Evolutionary conservation across 2,113 vertebrate species (phyloP).

Genomic region (Piprites chloris): DNA sequence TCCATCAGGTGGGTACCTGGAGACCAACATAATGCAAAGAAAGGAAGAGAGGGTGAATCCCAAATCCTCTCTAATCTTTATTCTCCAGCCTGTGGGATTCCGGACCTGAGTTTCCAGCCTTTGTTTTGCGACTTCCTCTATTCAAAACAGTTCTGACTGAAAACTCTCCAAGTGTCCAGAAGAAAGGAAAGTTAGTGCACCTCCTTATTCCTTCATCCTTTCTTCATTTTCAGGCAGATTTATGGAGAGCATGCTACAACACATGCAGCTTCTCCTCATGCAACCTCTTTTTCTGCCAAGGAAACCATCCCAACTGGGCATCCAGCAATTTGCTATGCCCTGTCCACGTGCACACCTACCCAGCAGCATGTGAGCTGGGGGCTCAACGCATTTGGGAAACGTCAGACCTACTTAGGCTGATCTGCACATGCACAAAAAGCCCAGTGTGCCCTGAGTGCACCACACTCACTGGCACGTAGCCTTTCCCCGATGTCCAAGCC

Average conservation of each 20-base stretch:
- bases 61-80: not conserved
- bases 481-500: not conserved
- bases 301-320: not conserved
- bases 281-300: not conserved
- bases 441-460: not conserved
- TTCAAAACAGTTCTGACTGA: not conserved
- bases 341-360: not conserved
- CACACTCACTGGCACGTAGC: not conserved
- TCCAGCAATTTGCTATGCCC: not conserved
- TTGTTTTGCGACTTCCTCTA: not conserved
- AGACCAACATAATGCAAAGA: not conserved
- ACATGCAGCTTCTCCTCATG: not conserved
- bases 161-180: not conserved
- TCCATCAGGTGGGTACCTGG: not conserved
- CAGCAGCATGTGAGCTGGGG: not conserved
- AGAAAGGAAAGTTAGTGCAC: not conserved
- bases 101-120: not conserved
- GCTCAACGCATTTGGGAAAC: not conserved
- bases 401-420: conserved; percentile 10
- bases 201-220: not conserved
- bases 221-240: not conserved
- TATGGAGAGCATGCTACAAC: not conserved
- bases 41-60: not conserved
- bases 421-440: not conserved
- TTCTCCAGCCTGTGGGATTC: not conserved